These are phyloP conservation scores for Synergus laeviventris DNA, from an alignment of 2,888 invertebrate genomes.

Conservation along the genomic window DNA sequence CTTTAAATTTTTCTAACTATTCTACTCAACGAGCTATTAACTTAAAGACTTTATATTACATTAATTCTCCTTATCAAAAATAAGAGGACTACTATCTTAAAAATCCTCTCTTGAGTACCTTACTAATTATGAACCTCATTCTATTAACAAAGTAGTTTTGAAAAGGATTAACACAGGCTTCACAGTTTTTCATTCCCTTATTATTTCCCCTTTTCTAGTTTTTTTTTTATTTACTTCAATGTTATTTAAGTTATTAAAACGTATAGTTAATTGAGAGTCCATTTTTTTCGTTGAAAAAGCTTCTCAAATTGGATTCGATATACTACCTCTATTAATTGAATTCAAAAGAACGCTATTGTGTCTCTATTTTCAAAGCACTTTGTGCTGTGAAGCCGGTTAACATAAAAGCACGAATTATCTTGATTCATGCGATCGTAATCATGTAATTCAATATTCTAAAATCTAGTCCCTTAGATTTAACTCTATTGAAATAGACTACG, in stretches of 20 bases:
- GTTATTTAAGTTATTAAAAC: too few species aligned
- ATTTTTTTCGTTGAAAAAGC: too few species aligned
- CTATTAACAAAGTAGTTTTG: background rate
- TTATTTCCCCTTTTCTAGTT: too few species aligned
- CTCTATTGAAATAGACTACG: conserved; percentile 8
- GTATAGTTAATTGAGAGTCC: too few species aligned
- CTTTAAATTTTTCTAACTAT: conserved; percentile 29
- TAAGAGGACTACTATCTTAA: background rate
- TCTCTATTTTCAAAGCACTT: too few species aligned
- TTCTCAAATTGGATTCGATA: too few species aligned
- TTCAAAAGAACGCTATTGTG: too few species aligned
- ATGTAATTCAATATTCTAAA: background rate
- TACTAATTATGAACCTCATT: background rate
- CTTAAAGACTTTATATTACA: background rate
- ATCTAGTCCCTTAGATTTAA: conserved; percentile 9
- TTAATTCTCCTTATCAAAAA: background rate
- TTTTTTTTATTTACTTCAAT: too few species aligned
- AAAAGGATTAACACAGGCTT: background rate
- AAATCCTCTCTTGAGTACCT: background rate
- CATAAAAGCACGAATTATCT: background rate
- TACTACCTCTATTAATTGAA: too few species aligned
- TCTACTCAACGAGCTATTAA: background rate
- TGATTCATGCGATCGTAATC: background rate
- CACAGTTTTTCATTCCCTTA: too few species aligned
- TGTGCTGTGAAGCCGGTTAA: too few species aligned